Conservation (phyloP, 2,113 vertebrate species). For the Chauna torquata region DNA sequence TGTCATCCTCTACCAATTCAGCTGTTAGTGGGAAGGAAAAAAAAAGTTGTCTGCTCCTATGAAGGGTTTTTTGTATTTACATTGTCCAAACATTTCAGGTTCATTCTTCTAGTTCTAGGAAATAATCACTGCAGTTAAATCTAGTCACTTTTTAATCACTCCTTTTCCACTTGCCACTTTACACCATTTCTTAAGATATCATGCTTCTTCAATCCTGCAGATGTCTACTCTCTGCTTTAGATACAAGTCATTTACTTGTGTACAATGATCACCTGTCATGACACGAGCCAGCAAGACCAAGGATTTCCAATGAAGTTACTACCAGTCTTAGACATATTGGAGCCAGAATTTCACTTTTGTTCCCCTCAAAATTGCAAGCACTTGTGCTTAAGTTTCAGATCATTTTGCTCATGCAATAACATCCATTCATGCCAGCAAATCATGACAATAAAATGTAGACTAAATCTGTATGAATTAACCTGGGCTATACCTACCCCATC, state of each 20-base stretch:
- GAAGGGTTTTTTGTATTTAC: background rate
- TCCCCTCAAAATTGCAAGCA: background rate
- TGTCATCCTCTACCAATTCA: slow-evolving; percentile 79
- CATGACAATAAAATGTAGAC: background rate
- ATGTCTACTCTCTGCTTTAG: background rate
- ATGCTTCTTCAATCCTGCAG: background rate
- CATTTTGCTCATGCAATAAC: background rate
- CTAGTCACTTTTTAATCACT: background rate
- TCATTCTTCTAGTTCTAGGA: background rate
- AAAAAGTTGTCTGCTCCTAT: background rate
- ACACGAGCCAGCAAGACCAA: background rate
- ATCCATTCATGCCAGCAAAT: background rate
- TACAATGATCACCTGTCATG: background rate
- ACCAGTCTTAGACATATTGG: background rate
- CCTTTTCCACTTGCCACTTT: background rate
- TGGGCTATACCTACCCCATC: background rate
- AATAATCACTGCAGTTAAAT: background rate
- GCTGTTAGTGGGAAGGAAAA: slow-evolving; percentile 57
- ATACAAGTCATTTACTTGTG: background rate
- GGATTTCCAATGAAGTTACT: background rate
- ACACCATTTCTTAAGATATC: background rate
- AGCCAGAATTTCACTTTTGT: background rate
- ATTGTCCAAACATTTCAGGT: background rate
- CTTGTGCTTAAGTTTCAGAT: background rate
- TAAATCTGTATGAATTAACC: background rate